phyloP scores from a whole-genome alignment of 2,113 vertebrate genomes.

The Verasper variegatus region DNA sequence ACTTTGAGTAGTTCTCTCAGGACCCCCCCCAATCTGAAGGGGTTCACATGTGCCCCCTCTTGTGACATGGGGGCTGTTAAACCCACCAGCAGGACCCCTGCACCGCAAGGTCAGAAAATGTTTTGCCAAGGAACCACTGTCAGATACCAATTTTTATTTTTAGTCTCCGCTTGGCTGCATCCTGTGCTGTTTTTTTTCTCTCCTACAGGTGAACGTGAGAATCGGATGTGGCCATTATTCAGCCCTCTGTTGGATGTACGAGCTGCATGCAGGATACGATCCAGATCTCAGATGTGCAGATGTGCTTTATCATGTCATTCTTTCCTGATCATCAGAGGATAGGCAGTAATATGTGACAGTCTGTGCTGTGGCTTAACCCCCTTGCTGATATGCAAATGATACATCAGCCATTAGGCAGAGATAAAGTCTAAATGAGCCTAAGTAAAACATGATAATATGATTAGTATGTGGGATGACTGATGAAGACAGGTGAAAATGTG shows the following conservation, averaged over 20 bases:
- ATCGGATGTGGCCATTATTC: conserved; percentile 44
- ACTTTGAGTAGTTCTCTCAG: conserved; percentile 66
- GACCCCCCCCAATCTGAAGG: conserved; percentile 39
- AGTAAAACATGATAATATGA: conserved; percentile 28
- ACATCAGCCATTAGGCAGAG: conserved; percentile 46
- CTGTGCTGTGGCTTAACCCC: conserved; percentile 34
- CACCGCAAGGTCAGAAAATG: conserved; percentile 81
- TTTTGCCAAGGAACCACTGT: conserved; percentile 34
- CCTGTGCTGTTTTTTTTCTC: not conserved
- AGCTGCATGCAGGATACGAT: conserved; percentile 14
- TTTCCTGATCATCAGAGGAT: conserved; percentile 13
- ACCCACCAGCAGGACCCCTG: conserved; percentile 70
- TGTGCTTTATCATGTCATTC: conserved; percentile 9
- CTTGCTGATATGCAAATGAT: conserved; percentile 53
- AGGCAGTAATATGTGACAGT: conserved; percentile 23
- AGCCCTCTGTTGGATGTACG: conserved; percentile 9
- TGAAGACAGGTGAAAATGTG: conserved; percentile 28
- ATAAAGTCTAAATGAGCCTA: conserved; percentile 48
- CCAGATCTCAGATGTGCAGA: conserved; percentile 27
- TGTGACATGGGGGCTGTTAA: conserved; percentile 63
- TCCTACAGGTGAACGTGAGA: conserved; percentile 61
- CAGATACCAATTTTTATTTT: conserved; percentile 52
- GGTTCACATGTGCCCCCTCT: conserved; percentile 18
- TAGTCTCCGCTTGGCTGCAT: conserved; percentile 36
- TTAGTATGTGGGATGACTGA: conserved; percentile 53